Evolutionary conservation across 2,797 vertebrate species (phyloP), one percentile per base, ranked within the genome.

Genomic region (Okamejei kenojei): DNA sequence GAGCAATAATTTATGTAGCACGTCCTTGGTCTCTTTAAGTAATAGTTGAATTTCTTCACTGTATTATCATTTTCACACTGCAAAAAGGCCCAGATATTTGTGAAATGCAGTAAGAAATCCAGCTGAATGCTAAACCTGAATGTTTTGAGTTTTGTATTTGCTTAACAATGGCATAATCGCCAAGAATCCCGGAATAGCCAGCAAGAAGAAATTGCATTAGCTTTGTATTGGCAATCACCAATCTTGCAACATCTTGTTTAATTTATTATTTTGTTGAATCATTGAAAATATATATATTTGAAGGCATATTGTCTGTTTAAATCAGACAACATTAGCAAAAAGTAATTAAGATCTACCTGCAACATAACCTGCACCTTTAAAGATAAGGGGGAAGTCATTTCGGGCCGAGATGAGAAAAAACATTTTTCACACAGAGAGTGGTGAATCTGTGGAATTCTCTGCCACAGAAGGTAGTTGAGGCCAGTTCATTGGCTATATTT

Each of bases 271-370:
- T 35, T 35, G 35, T 88, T 68, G n/a, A 35, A 35, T 88, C 17
- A 35, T 68, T 21, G 23, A 88, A 86, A 88, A 68, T 6, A 54
- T n/a, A 54, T 29, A 61, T 54, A 76, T 23, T 74, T 54, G 73
- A 54, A 58, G 15, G 29, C 26, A 45, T 54, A 7, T 92, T 26
- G 17, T 92, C 76, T 92, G 38, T 92, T 92, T 54, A 74, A 68
- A 68, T 88, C 35, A 5, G 68, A 76, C 29, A 76, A 26, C 7
- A 54, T 76, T 58, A 76, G 58, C 73, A 26, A 54, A 76, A 92
- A 58, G 0, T 74, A 92, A 92, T 92, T 74, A 74, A 76, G 26
- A 73, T 26, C 90, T 88, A 88, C 61, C n/a, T n/a, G 32, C 84
- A n/a, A 88, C 71, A 29, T 17, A 54, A 26, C n/a, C n/a, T n/a